Evolutionary conservation across 2,888 invertebrate genomes (phyloP).

Genomic region (Micoletzkya japonica): DNA sequence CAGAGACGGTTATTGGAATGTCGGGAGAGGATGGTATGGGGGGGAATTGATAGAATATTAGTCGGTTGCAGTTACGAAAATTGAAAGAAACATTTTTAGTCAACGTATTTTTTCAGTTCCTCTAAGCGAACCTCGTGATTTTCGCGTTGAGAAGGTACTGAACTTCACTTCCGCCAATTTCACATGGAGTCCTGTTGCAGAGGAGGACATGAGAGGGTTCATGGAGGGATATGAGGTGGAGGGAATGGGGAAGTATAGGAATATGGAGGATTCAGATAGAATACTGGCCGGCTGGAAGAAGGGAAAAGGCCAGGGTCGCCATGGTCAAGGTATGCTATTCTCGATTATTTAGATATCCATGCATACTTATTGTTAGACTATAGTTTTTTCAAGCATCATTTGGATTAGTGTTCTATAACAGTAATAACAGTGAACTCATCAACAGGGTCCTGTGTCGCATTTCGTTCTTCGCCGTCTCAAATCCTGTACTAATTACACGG

Average conservation of each 20-base stretch:
- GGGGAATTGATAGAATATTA: not conserved
- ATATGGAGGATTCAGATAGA: constrained; percentile 39
- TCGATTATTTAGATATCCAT: not conserved
- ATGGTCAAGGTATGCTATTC: not conserved
- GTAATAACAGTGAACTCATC: not conserved
- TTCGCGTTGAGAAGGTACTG: constrained; percentile 78
- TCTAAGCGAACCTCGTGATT: constrained; percentile 79
- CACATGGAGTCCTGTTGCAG: constrained; percentile 83
- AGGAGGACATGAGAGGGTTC: constrained; percentile 78
- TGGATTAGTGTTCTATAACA: no score
- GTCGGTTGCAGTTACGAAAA: not conserved
- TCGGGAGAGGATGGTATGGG: constrained; percentile 83
- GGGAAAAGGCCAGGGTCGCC: not conserved
- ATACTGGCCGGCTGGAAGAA: constrained; percentile 48
- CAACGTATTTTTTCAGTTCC: constrained; percentile 71
- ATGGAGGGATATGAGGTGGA: constrained; percentile 85
- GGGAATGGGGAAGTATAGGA: constrained; percentile 47
- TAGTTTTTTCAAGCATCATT: no score
- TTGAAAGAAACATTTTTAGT: not conserved
- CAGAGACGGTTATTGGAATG: constrained; percentile 85
- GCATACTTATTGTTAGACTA: not conserved
- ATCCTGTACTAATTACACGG: constrained; percentile 85
- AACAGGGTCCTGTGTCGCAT: constrained; percentile 14
- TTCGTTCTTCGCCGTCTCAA: constrained; percentile 46
- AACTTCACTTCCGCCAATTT: constrained; percentile 82